Evolutionary conservation across 2,797 vertebrate species (phyloP), one percentile per base, ranked within the genome.

Genomic region (Trachurus trachurus): DNA sequence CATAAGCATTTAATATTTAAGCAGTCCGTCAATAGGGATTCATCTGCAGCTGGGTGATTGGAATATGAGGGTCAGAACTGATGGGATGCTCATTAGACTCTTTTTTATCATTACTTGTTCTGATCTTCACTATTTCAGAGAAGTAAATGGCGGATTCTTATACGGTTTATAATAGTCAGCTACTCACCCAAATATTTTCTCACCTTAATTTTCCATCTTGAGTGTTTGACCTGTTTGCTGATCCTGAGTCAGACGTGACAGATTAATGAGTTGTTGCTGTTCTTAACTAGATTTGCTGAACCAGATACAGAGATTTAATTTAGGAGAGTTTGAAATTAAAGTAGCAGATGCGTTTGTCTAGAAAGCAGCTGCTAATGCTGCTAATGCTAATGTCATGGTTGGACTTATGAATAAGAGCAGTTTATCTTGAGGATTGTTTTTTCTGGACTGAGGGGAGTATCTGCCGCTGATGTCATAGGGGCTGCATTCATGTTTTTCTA

Each of bases 1-100:
- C 66, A 19, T 52, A 69, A 70, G 66, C 66, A 34, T 75, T 86
- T 85, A 75, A 88, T 91, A 86, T 92, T 89, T 86, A 71, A 89
- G 69, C 65, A 85, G 72, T 40, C 67, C 21, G 83, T 91, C 90
- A 86, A 76, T 91, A 84, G 7, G 67, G 68, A 81, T 88, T 79
- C 42, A 78, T 80, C 71, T 81, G 39, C 66, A 60, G 80, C 73
- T 71, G 66, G 72, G 74, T 79, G 78, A 85, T 56, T 66, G 6
- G 59, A 40, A 58, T 54, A 66, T 74, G 15, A 81, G 62, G 68
- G 17, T 80, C 76, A 68, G 66, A 60, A 75, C 74, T 66, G 22
- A 26, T 65, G 56, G 54, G 10, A 75, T 52, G 47, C 44, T 74
- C 58, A 61, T 71, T 81, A 19, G 21, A 71, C 34, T 8, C 8